Base-by-base conservation (phyloP, 92 coral and sea anemone species). In the Bergia sp. region DNA sequence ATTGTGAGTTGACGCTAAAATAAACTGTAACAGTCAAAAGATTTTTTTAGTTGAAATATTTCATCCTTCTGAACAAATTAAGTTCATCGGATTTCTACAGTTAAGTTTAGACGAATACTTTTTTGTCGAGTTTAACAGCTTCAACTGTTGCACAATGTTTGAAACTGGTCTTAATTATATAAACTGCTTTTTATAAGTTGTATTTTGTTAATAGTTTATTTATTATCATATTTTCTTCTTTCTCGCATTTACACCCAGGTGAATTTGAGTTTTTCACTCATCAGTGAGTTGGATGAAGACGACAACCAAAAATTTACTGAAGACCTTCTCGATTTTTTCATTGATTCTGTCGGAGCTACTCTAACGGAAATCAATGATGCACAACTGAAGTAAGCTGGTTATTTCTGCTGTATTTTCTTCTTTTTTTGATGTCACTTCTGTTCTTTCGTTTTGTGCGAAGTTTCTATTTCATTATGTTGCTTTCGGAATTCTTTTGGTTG, bases 321-420 rank as follows among this genome's bases (percentile, higher is more conserved):
- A 75, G 93, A 94, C 77, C 84, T 97, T 85, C 89, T 96, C 88
- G 96, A 97, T 86, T 94, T 97, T 92, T 93, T 97, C 74, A 67
- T 97, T 40, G 98, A 97, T 73, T 97, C 99, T 3, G 82, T 97
- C 53, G 99, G 99, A 38, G 95, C 99, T 74, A 96, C 99, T 1
- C 92, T 97, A n/a, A 95, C 98, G 0, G 99, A 97, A 81, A 92
- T 97, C 47, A 97, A 95, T 83, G 99, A 95, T 74, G 99, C 93
- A 2, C 91, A 91, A 43, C 92, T 97, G 42, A 95, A 93, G 99
- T 97, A 91, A 77, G 94, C 23, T 37, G 11, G 38, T 13, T 21
- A 11, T 77, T 16, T 50, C 8, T n/a, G 7, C 21, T 57, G 65
- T 11, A 5, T 57, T 2, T 10, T 18, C 5, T 43, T 43, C 53